Conservation (phyloP, 2,888 invertebrate species). For the Thelaira solivaga region DNA sequence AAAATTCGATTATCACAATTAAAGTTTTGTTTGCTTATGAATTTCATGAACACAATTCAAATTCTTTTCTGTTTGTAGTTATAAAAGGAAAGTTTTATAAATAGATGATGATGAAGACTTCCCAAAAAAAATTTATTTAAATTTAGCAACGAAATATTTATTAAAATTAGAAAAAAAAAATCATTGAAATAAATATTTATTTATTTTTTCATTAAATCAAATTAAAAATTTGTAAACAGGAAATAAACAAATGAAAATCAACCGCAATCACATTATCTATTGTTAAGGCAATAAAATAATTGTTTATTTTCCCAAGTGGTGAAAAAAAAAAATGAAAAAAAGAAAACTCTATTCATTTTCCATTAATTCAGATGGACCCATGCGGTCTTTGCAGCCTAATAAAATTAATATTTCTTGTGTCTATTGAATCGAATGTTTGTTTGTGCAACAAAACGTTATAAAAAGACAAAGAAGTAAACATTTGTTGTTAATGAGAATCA, state of each 20-base stretch:
- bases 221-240: slow-evolving; percentile 45
- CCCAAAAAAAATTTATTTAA: too few relatives aligned
- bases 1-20: too few relatives aligned
- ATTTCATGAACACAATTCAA: too few relatives aligned
- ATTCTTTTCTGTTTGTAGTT: too few relatives aligned
- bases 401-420: slow-evolving; percentile 23
- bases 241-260: slow-evolving; percentile 32
- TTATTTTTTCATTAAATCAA: slow-evolving; percentile 34
- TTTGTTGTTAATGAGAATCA: slow-evolving; percentile 10
- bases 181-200: neutral
- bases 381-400: slow-evolving; percentile 31
- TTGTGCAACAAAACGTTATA: slow-evolving; percentile 18
- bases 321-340: too few relatives aligned
- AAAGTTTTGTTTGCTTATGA: too few relatives aligned
- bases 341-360: slow-evolving; percentile 15
- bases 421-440: slow-evolving; percentile 38
- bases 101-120: too few relatives aligned
- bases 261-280: slow-evolving; percentile 29
- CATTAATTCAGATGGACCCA: slow-evolving; percentile 32
- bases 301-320: slow-evolving; percentile 59
- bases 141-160: too few relatives aligned
- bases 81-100: too few relatives aligned
- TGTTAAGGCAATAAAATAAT: slow-evolving; percentile 53
- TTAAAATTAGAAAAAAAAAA: too few relatives aligned
- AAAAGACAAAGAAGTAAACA: slow-evolving; percentile 54